Evolutionary conservation across 2,113 vertebrate species (phyloP).

Genomic region (Emydocephalus ijimae): DNA sequence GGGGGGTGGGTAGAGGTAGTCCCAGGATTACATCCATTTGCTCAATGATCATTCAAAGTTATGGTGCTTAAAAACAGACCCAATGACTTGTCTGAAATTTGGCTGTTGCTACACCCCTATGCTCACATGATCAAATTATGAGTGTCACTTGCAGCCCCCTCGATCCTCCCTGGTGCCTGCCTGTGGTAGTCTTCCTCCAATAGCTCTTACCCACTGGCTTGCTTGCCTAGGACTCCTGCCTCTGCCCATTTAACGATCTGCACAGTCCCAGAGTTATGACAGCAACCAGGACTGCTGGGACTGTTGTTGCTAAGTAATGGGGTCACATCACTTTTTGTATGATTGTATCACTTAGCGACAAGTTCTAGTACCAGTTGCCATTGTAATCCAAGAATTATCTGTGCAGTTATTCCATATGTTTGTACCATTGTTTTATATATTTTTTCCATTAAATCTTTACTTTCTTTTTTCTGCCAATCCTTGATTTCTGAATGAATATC

Average conservation of each 20-base stretch:
- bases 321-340: neutral
- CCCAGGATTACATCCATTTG: neutral
- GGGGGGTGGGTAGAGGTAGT: neutral
- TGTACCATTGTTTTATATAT: neutral
- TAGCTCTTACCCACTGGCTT: neutral
- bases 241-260: neutral
- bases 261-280: neutral
- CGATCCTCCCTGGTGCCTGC: neutral
- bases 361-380: neutral
- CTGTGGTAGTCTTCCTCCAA: neutral
- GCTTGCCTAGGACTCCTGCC: neutral
- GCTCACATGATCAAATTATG: neutral
- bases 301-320: neutral
- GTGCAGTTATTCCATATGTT: neutral
- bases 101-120: neutral
- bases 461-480: neutral
- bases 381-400: neutral
- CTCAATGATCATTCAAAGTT: neutral
- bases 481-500: neutral
- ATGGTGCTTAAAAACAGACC: neutral
- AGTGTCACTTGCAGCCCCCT: neutral
- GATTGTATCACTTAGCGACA: neutral
- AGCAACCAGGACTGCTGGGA: neutral
- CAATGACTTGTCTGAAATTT: neutral
- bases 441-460: neutral